phyloP scores from a whole-genome alignment of 2,888 invertebrate species.

The Notodonta ziczac region DNA sequence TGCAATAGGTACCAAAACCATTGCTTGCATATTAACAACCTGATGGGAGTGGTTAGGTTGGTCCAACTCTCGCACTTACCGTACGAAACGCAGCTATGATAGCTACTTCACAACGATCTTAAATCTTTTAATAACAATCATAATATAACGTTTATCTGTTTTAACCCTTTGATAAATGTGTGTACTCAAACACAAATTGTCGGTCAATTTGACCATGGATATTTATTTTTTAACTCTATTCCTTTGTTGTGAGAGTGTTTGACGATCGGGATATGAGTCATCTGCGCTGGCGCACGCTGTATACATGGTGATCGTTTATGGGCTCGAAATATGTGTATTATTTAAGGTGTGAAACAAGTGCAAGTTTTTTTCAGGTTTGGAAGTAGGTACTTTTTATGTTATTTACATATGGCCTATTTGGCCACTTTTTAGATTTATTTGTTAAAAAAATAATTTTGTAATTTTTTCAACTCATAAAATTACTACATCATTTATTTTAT shows the following conservation, averaged over 20 bases:
- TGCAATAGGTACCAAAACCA: too few relatives aligned
- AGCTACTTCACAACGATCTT: background rate
- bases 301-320: constrained; percentile 51
- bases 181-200: constrained; percentile 49
- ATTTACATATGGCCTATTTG: too few relatives aligned
- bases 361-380: too few relatives aligned
- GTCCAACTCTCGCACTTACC: background rate
- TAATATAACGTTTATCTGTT: constrained; percentile 23
- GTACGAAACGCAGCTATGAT: too few relatives aligned
- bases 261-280: constrained; percentile 76
- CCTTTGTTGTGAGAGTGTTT: constrained; percentile 79
- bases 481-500: too few relatives aligned
- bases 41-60: too few relatives aligned
- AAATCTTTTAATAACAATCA: constrained; percentile 8
- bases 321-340: background rate
- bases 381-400: too few relatives aligned
- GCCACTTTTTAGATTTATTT: too few relatives aligned
- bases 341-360: too few relatives aligned
- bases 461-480: too few relatives aligned
- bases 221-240: constrained; percentile 68
- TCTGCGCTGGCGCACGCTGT: constrained; percentile 63
- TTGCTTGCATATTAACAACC: too few relatives aligned
- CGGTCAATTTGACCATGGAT: constrained; percentile 52
- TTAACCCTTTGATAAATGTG: constrained; percentile 27
- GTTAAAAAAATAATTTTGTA: too few relatives aligned